These are phyloP conservation scores for Protonemura montana DNA, from an alignment of 2,888 invertebrate species.

Conservation along the genomic window DNA sequence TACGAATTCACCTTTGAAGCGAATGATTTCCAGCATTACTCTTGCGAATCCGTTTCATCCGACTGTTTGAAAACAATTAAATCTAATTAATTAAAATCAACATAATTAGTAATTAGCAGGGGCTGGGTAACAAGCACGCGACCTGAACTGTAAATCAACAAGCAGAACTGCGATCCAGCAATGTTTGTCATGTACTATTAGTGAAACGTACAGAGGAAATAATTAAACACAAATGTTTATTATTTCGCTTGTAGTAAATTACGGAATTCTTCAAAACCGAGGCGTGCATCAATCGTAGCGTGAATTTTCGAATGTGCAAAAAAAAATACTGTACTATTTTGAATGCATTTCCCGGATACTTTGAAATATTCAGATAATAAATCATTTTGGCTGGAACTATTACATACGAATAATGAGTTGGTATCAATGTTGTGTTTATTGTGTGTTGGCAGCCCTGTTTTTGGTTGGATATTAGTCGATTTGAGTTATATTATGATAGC, in stretches of 20 bases:
- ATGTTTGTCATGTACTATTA: background rate
- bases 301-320: background rate
- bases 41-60: too few species aligned
- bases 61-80: background rate
- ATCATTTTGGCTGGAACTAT: too few species aligned
- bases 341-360: background rate
- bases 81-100: background rate
- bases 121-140: background rate
- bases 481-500: too few species aligned
- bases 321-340: background rate
- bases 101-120: background rate
- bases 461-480: too few species aligned
- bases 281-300: background rate
- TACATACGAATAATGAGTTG: too few species aligned
- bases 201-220: background rate
- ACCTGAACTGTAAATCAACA: background rate
- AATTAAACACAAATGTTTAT: background rate
- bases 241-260: background rate
- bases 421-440: too few species aligned
- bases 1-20: too few species aligned
- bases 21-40: too few species aligned
- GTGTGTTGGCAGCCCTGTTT: too few species aligned
- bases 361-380: too few species aligned
- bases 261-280: background rate
- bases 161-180: background rate